phyloP scores from a whole-genome alignment of 1,140 invertebrate genomes.

The Leptinotarsa defecta region DNA sequence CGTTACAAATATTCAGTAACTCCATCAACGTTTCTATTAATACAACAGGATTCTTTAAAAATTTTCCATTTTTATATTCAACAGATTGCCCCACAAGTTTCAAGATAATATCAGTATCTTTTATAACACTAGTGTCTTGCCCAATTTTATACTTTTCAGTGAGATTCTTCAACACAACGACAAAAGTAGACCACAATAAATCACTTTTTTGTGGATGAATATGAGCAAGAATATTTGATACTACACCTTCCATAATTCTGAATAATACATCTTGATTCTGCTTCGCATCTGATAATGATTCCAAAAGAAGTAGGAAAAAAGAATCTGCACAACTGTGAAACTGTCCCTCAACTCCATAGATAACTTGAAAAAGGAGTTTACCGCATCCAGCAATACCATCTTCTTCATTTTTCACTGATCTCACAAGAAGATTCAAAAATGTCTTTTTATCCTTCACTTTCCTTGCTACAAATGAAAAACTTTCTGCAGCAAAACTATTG shows the following conservation, averaged over 20 bases:
- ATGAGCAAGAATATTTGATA: slow-evolving; percentile 63
- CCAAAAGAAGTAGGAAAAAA: slow-evolving; percentile 67
- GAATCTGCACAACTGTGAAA: slow-evolving; percentile 79
- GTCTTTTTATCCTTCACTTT: slow-evolving; percentile 81
- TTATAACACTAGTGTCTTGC: slow-evolving; percentile 38
- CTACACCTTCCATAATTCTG: slow-evolving; percentile 65
- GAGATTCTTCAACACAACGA: slow-evolving; percentile 48
- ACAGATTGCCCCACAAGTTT: slow-evolving; percentile 65
- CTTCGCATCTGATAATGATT: slow-evolving; percentile 61
- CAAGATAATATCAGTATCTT: slow-evolving; percentile 58
- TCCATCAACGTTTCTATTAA: slow-evolving; percentile 60
- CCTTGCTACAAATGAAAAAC: slow-evolving; percentile 88
- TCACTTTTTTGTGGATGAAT: slow-evolving; percentile 65
- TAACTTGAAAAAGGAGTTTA: slow-evolving; percentile 82
- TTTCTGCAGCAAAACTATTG: slow-evolving; percentile 91
- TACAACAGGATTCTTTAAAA: slow-evolving; percentile 62
- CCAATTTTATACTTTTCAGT: slow-evolving; percentile 32
- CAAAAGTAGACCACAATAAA: slow-evolving; percentile 63
- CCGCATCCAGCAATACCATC: slow-evolving; percentile 72
- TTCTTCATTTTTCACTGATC: slow-evolving; percentile 67
- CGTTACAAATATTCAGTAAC: slow-evolving; percentile 54
- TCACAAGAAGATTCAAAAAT: slow-evolving; percentile 74
- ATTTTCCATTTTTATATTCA: slow-evolving; percentile 67
- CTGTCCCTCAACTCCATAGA: slow-evolving; percentile 77
- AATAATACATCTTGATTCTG: slow-evolving; percentile 64